Percentiles rank a stretch among this genome's conserved stretches.
Evolutionary conservation across 2,888 invertebrate species (phyloP).

Genomic region (Brenthis hecate): DNA sequence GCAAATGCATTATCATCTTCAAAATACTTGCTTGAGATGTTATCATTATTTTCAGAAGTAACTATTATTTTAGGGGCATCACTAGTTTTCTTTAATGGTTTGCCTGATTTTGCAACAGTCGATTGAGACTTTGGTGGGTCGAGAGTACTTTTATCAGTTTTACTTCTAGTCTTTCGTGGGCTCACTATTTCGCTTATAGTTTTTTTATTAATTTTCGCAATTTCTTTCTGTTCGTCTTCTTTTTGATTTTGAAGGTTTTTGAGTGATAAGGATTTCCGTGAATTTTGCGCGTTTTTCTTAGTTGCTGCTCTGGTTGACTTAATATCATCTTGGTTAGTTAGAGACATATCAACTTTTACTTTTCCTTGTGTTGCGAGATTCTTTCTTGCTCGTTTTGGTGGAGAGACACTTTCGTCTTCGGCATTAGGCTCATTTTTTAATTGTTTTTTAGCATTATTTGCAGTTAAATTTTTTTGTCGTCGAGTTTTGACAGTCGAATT

Average conservation of each 20-base stretch:
- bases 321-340: constrained; percentile 4
- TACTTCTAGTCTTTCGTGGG: constrained; percentile 21
- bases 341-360: constrained; percentile 1
- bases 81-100: constrained; percentile 34
- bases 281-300: constrained; percentile 18
- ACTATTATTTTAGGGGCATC: constrained; percentile 53
- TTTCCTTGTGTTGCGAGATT: constrained; percentile 32
- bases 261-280: constrained; percentile 30
- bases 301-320: not conserved
- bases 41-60: constrained; percentile 49
- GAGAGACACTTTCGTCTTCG: constrained; percentile 55
- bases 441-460: constrained; percentile 47
- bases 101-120: constrained; percentile 14
- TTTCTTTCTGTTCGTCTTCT: constrained; percentile 8
- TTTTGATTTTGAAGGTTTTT: constrained; percentile 13
- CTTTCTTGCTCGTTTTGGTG: constrained; percentile 61
- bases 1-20: constrained; percentile 35
- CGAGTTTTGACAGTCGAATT: constrained; percentile 46
- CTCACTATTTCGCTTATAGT: constrained; percentile 8
- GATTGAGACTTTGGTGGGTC: constrained; percentile 15
- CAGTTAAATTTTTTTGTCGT: constrained; percentile 48
- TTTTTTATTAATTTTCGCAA: not conserved
- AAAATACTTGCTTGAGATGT: constrained; percentile 63
- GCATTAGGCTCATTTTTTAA: constrained; percentile 38
- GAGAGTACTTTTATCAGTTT: constrained; percentile 29